These are phyloP conservation scores for Ascidia mentula DNA, from an alignment of 23 tunicate species.

Conservation along the genomic window DNA sequence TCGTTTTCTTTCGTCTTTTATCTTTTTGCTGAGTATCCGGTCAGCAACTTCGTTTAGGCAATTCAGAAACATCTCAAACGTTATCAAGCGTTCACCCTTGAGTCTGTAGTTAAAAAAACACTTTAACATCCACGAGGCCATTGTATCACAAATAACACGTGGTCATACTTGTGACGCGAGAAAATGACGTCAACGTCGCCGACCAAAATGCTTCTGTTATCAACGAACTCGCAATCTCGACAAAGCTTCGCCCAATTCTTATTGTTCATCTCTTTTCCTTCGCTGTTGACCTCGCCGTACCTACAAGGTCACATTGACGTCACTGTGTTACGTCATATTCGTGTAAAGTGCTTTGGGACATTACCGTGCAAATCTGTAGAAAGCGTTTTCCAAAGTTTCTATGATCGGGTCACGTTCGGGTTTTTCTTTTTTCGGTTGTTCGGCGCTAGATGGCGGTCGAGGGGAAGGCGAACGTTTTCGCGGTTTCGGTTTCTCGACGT, in stretches of 20 bases:
- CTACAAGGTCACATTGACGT: conserved; percentile 25
- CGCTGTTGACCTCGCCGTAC: conserved; percentile 65
- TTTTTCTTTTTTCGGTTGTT: not conserved
- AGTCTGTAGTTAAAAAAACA: conserved; percentile 41
- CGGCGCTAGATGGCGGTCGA: conserved; percentile 9
- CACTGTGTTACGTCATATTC: not conserved
- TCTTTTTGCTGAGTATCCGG: conserved; percentile 22
- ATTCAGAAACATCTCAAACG: conserved; percentile 72
- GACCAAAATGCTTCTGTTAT: conserved; percentile 45
- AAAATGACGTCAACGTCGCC: conserved; percentile 86
- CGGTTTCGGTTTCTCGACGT: not conserved
- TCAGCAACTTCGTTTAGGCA: conserved; percentile 87
- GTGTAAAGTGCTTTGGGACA: not conserved
- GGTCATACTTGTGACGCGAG: conserved; percentile 62
- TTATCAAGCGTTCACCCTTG: conserved; percentile 60
- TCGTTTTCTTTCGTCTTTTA: conserved; percentile 42
- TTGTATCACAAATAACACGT: too few species aligned
- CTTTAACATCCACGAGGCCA: not conserved
- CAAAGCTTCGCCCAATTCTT: conserved; percentile 84
- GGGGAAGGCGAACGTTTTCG: conserved; percentile 13
- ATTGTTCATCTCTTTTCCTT: conserved; percentile 76
- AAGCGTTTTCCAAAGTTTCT: conserved; percentile 65
- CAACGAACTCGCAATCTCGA: conserved; percentile 78
- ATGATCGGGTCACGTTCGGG: conserved; percentile 58
- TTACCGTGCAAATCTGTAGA: conserved; percentile 69